Evolutionary conservation across 2,888 invertebrate species (phyloP).

Genomic region (Epirrita christyi): DNA sequence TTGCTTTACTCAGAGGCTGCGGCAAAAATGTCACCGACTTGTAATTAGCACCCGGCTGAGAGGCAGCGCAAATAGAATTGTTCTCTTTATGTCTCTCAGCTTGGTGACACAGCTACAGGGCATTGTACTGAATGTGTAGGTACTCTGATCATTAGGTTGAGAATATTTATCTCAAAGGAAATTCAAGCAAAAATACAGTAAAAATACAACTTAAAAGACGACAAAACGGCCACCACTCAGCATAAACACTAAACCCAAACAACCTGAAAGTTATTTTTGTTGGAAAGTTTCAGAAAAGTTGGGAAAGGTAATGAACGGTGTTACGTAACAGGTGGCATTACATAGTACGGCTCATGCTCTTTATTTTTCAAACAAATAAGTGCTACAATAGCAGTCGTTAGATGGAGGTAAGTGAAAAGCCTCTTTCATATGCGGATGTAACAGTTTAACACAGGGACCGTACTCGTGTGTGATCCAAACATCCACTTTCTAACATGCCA

Average conservation of each 20-base stretch:
- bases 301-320: neutral
- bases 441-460: slow-evolving; percentile 50
- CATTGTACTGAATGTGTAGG: slow-evolving; percentile 50
- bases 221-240: no score
- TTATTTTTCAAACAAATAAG: slow-evolving; percentile 40
- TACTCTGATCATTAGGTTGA: slow-evolving; percentile 1
- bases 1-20: slow-evolving; percentile 5
- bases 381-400: slow-evolving; percentile 34
- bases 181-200: no score
- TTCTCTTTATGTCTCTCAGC: slow-evolving; percentile 55
- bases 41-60: slow-evolving; percentile 65
- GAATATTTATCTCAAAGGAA: no score
- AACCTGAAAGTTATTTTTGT: no score
- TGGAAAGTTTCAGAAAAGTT: neutral
- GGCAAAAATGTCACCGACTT: slow-evolving; percentile 62
- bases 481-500: slow-evolving; percentile 53
- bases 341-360: no score
- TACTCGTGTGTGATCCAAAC: slow-evolving; percentile 37
- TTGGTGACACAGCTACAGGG: slow-evolving; percentile 47
- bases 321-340: slow-evolving; percentile 36
- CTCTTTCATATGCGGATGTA: slow-evolving; percentile 49
- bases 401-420: slow-evolving; percentile 33
- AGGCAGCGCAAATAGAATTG: slow-evolving; percentile 62
- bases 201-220: no score
- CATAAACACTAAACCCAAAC: no score